Percentiles rank a stretch among this genome's conserved stretches.
phyloP scores from a whole-genome alignment of 2,797 vertebrate species.

The Acanthurus lineatus region DNA sequence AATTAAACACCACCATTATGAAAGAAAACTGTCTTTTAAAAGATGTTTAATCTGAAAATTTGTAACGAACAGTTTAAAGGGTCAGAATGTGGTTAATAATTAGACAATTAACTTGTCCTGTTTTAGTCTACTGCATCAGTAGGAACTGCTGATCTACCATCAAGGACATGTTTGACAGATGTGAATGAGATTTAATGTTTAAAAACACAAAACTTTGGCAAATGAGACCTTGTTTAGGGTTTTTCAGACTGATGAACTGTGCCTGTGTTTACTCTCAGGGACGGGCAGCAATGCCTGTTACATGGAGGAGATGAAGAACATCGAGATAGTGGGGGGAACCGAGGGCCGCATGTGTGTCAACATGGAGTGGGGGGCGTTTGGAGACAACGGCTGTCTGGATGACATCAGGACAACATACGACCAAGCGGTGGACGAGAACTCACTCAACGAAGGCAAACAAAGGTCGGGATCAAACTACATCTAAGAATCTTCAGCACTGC shows the following conservation, averaged over 20 bases:
- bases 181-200: neutral
- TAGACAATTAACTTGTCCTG: neutral
- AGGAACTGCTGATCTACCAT: neutral
- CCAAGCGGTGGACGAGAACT: constrained; percentile 94
- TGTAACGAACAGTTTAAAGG: neutral
- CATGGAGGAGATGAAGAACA: constrained; percentile 96
- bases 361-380: constrained; percentile 98
- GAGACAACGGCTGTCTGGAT: constrained; percentile 96
- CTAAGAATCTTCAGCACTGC: neutral
- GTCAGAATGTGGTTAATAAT: neutral
- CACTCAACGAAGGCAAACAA: constrained; percentile 95
- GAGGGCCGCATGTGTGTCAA: constrained; percentile 97
- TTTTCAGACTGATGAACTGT: neutral
- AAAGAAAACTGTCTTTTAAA: neutral
- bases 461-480: constrained; percentile 83
- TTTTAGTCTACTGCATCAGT: too few relatives aligned
- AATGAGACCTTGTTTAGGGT: neutral
- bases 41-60: neutral
- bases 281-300: constrained; percentile 98
- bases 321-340: constrained; percentile 91
- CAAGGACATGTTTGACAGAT: neutral
- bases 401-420: constrained; percentile 96
- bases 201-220: neutral
- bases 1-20: constrained; percentile 25
- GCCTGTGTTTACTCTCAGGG: constrained; percentile 81